Evolutionary conservation across 2,113 vertebrate genomes (phyloP), one percentile per base, ranked within the genome.

Genomic region (Syrmaticus mikado): DNA sequence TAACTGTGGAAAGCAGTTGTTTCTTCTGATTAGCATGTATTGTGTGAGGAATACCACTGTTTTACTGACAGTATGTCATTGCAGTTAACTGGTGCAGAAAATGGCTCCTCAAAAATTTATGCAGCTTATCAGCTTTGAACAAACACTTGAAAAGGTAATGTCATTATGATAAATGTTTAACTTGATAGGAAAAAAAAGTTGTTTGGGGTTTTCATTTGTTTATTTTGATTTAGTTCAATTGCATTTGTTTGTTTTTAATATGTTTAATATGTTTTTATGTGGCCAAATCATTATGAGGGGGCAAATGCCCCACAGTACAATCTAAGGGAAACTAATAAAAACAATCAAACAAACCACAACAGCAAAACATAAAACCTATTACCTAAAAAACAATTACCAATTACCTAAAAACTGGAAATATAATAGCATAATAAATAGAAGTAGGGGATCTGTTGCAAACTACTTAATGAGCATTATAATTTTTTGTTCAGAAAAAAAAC

Each of bases 41-140:
- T 66, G 18, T 72, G 55, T 17, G 43, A 50, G 61, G 22, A 55
- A 18, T n/a, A 13, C 18, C 60, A n/a, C 36, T 58, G 57, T 41
- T 50, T 48, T 40, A 10, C 1, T 76, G 65, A 10, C 89, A 84
- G 34, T 11, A 28, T 72, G 60, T 70, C 87, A 70, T 34, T 81
- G 53, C 41, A 81, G 85, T 62, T n/a, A 82, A 48, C 40, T 67
- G 91, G 78, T 10, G 83, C 89, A 93, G 91, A 91, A 97, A 95
- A 94, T 43, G 41, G 34, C 66, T 95, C 72, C 68, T 95, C 88
- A 90, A 68, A 93, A 87, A 92, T 70, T 24, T 58, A 91, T 76
- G 72, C 57, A 45, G 34, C 48, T 73, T 66, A 48, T 73, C 90
- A 84, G 34, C 76, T 73, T 82, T 21, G 83, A 68, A 77, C 80